These are phyloP conservation scores for Maccullochella peelii DNA, from an alignment of 2,113 vertebrate genomes.

Conservation along the genomic window DNA sequence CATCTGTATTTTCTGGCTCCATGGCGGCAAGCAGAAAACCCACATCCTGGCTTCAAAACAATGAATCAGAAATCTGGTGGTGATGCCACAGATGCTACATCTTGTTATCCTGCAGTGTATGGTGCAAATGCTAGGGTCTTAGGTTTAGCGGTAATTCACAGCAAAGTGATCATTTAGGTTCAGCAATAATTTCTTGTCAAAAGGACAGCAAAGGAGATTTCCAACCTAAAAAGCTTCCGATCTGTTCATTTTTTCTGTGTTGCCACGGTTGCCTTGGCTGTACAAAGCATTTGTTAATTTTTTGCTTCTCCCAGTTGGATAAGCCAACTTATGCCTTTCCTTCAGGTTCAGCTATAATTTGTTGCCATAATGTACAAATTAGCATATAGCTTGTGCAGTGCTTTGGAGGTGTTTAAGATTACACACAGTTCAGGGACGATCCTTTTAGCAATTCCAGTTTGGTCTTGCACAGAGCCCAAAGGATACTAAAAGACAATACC, in stretches of 20 bases:
- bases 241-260: background rate
- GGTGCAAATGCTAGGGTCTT: background rate
- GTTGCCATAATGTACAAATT: background rate
- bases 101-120: background rate
- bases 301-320: background rate
- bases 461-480: too few species aligned
- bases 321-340: background rate
- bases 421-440: too few species aligned
- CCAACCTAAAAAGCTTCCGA: too few species aligned
- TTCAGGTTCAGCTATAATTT: background rate
- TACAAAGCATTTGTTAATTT: background rate
- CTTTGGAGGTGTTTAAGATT: too few species aligned
- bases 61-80: background rate
- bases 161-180: background rate
- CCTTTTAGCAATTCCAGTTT: too few species aligned
- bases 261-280: background rate
- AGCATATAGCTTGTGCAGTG: too few species aligned
- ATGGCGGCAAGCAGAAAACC: background rate
- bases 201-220: background rate
- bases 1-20: background rate
- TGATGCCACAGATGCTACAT: background rate
- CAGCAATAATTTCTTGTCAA: background rate
- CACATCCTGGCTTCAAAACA: background rate
- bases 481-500: too few species aligned
- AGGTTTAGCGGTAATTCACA: too few species aligned